Percentiles rank a stretch among this genome's conserved stretches.
Evolutionary conservation across 2,888 invertebrate genomes (phyloP).

Genomic region (Cryptophagus acutangulus): DNA sequence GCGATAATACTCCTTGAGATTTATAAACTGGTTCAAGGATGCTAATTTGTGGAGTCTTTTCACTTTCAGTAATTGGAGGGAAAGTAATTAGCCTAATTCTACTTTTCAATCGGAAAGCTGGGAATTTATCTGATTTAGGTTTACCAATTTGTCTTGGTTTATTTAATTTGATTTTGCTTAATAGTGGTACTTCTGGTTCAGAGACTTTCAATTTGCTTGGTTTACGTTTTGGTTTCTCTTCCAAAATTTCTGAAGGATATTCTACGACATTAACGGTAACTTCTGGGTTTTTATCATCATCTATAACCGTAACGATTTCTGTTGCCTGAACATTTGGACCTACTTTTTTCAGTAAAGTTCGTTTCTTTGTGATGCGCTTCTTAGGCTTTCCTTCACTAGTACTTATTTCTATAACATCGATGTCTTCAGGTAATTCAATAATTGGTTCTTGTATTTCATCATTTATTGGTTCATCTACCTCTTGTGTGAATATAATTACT

Average conservation of each 20-base stretch:
- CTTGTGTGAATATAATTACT: conserved; percentile 31
- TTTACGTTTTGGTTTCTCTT: no score
- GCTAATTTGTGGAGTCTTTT: conserved; percentile 41
- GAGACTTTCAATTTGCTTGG: conserved; percentile 11
- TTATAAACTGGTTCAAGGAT: conserved; percentile 44
- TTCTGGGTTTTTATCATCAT: conserved; percentile 36
- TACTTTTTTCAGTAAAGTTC: conserved; percentile 36
- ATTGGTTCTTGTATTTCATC: conserved; percentile 30
- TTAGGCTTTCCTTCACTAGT: conserved; percentile 43
- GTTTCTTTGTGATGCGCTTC: conserved; percentile 42
- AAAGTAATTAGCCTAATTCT: conserved; percentile 47
- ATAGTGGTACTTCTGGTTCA: conserved; percentile 13
- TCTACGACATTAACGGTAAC: conserved; percentile 32
- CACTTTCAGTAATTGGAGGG: conserved; percentile 45
- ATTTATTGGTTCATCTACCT: conserved; percentile 32
- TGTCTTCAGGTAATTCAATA: conserved; percentile 42
- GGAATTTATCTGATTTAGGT: conserved; percentile 34
- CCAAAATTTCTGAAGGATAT: conserved; percentile 23
- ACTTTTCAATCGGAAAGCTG: conserved; percentile 47
- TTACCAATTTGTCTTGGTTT: no score
- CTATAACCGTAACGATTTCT: conserved; percentile 37
- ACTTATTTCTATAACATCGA: conserved; percentile 45
- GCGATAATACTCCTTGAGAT: conserved; percentile 49
- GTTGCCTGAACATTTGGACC: conserved; percentile 40
- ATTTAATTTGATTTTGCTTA: conserved; percentile 7